Percentiles rank a stretch among this genome's conserved stretches.
Conservation (phyloP, 1,140 invertebrate species). For the Cydia amplana region DNA sequence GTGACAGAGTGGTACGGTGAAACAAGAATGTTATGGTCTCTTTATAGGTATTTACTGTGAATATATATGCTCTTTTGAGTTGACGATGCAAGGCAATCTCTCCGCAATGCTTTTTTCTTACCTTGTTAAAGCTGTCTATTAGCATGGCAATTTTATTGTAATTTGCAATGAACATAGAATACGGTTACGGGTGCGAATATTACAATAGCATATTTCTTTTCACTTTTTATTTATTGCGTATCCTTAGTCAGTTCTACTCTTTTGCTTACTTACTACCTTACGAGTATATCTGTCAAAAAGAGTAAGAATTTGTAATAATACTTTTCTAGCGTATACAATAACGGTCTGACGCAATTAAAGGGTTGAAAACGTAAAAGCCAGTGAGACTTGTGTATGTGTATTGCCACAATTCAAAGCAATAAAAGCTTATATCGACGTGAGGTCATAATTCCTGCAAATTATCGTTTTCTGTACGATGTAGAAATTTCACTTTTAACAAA, state of each 20-base stretch:
- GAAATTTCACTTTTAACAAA: slow-evolving; percentile 8
- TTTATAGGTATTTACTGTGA: not conserved
- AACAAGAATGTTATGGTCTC: not conserved
- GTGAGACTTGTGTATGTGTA: not conserved
- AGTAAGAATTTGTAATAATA: not conserved
- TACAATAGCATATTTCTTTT: too few relatives aligned
- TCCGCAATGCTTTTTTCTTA: too few relatives aligned
- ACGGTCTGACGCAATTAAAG: not conserved
- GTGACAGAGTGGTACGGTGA: not conserved
- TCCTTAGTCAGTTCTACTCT: too few relatives aligned
- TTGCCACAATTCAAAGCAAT: slow-evolving; percentile 1
- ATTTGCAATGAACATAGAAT: too few relatives aligned
- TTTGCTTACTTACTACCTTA: not conserved
- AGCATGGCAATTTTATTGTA: too few relatives aligned
- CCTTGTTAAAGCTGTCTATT: too few relatives aligned
- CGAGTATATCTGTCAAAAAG: not conserved
- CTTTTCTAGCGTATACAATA: not conserved
- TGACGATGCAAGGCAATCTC: too few relatives aligned
- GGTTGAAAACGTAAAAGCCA: not conserved
- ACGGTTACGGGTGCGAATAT: too few relatives aligned
- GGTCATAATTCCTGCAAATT: not conserved
- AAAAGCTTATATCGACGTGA: not conserved
- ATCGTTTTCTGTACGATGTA: slow-evolving; percentile 4
- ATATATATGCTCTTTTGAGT: not conserved
- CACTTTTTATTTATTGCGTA: too few relatives aligned